phyloP scores from a whole-genome alignment of 2,888 invertebrate species.

The Amiota mariae region DNA sequence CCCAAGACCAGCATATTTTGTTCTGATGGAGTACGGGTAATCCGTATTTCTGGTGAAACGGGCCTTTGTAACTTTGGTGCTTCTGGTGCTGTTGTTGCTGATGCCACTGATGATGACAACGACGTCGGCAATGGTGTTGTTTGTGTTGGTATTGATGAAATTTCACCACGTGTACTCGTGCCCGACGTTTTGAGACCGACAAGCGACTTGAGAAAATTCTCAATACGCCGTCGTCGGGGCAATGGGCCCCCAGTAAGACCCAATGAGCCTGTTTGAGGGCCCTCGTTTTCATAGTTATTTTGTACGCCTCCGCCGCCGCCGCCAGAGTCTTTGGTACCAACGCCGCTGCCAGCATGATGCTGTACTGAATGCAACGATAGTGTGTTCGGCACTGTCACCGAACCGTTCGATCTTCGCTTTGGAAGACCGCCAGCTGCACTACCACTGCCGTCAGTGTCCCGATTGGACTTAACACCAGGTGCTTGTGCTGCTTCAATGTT shows the following conservation, averaged over 20 bases:
- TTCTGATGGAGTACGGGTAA: constrained; percentile 72
- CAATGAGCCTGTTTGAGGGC: constrained; percentile 66
- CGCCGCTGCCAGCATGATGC: constrained; percentile 22
- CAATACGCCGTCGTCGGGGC: constrained; percentile 71
- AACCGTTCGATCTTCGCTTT: neutral
- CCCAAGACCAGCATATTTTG: constrained; percentile 69
- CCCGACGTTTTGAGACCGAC: constrained; percentile 67
- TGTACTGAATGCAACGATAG: constrained; percentile 20
- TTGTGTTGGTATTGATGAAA: neutral
- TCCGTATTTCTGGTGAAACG: constrained; percentile 71
- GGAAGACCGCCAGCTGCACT: constrained; percentile 31
- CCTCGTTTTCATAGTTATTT: constrained; percentile 54
- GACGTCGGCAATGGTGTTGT: constrained; percentile 5
- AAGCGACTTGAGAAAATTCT: constrained; percentile 72
- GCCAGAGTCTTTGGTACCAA: constrained; percentile 34
- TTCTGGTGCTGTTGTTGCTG: neutral
- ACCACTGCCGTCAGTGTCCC: constrained; percentile 36
- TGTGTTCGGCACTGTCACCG: constrained; percentile 11
- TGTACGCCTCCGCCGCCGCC: constrained; percentile 24
- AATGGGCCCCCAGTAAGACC: constrained; percentile 68
- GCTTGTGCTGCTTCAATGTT: constrained; percentile 66
- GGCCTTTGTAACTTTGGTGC: constrained; percentile 51
- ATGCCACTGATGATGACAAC: neutral
- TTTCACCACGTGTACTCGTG: constrained; percentile 8
- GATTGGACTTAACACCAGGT: constrained; percentile 42